phyloP scores from a whole-genome alignment of 2,797 vertebrate genomes.

The Cryptoblepharus egeriae region DNA sequence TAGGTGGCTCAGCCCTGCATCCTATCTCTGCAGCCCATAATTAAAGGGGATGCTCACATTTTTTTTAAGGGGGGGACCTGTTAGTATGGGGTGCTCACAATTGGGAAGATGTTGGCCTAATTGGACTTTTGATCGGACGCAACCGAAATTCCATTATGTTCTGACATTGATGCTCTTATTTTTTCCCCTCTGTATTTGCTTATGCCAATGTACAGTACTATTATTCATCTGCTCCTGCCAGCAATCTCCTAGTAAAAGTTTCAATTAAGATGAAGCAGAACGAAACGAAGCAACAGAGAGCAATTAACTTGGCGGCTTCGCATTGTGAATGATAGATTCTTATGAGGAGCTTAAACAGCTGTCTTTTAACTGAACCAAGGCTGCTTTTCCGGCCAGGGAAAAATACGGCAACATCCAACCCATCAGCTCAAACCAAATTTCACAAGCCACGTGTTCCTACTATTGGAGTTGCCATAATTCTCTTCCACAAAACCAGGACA shows the following conservation, averaged over 20 bases:
- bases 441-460: conserved; percentile 43
- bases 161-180: not conserved
- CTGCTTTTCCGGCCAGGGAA: not conserved
- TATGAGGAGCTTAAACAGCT: not conserved
- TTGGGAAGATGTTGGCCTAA: not conserved
- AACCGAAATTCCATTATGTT: not conserved
- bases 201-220: not conserved
- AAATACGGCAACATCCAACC: conserved; percentile 5
- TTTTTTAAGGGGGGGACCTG: no score
- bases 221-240: not conserved
- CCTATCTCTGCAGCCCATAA: no score
- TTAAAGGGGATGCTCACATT: no score
- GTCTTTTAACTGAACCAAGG: conserved; percentile 8
- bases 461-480: no score
- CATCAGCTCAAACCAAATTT: conserved; percentile 32
- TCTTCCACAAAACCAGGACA: no score
- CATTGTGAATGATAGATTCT: not conserved
- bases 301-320: conserved; percentile 33
- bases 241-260: conserved; percentile 7
- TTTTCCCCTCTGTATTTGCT: not conserved
- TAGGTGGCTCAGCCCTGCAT: no score
- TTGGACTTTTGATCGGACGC: not conserved
- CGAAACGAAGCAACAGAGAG: not conserved
- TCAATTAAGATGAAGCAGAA: not conserved
- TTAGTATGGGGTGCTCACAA: no score